Evolutionary conservation across 2,113 vertebrate genomes (phyloP).

Genomic region (Sinocyclocheilus maitianheensis): DNA sequence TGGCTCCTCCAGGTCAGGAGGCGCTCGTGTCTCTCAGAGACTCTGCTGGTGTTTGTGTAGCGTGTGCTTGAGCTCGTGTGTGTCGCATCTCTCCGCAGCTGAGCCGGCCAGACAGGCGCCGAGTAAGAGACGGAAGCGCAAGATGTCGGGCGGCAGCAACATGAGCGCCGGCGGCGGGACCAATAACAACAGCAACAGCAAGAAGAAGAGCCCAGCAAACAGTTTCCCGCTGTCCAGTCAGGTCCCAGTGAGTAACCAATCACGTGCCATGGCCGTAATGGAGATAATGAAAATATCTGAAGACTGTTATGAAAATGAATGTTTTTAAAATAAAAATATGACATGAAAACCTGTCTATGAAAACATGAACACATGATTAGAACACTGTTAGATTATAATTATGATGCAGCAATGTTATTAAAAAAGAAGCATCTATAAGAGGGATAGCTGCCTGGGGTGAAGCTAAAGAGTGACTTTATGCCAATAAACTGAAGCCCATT

Average conservation of each 20-base stretch:
- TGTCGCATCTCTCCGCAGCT: slow-evolving; percentile 70
- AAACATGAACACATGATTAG: no score
- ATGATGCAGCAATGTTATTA: no score
- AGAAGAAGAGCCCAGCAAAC: slow-evolving; percentile 99
- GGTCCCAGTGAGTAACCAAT: slow-evolving; percentile 95
- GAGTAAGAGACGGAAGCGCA: slow-evolving; percentile 97
- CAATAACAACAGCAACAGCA: slow-evolving; percentile 96
- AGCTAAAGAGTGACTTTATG: no score
- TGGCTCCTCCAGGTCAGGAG: slow-evolving; percentile 89
- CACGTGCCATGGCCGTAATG: slow-evolving; percentile 39
- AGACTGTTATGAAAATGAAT: no score
- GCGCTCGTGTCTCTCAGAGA: background rate
- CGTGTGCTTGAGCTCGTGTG: background rate
- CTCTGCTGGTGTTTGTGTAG: background rate
- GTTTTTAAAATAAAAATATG: no score
- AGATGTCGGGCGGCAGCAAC: slow-evolving; percentile 97
- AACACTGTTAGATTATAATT: no score
- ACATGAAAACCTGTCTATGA: no score
- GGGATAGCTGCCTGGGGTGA: no score
- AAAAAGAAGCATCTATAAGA: no score
- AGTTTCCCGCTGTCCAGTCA: slow-evolving; percentile 99
- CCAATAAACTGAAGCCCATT: no score
- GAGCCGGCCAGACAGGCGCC: slow-evolving; percentile 96
- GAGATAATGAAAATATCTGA: no score
- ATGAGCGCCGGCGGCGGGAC: slow-evolving; percentile 92